phyloP scores from a whole-genome alignment of 2,888 invertebrate genomes.

The Leucophenga montana region DNA sequence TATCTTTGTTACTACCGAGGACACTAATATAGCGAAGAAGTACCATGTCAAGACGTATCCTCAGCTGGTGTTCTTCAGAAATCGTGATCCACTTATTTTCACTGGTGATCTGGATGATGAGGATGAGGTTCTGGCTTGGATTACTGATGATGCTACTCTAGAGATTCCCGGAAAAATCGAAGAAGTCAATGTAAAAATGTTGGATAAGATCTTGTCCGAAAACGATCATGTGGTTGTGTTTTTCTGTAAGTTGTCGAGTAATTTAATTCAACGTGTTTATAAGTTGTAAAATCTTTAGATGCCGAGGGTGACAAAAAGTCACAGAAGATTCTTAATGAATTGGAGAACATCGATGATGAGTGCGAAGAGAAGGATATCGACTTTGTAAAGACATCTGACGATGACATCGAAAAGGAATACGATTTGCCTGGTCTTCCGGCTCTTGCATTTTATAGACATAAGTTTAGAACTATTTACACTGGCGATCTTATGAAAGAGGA shows the following conservation, averaged over 20 bases:
- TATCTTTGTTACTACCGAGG: slow-evolving; percentile 94
- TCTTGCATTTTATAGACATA: slow-evolving; percentile 89
- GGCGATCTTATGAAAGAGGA: slow-evolving; percentile 93
- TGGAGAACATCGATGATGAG: slow-evolving; percentile 94
- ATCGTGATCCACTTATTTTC: slow-evolving; percentile 89
- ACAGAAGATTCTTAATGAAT: slow-evolving; percentile 88
- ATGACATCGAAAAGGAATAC: slow-evolving; percentile 89
- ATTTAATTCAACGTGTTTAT: background rate
- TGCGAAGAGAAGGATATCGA: slow-evolving; percentile 93
- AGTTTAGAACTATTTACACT: slow-evolving; percentile 89
- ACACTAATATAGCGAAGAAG: slow-evolving; percentile 85
- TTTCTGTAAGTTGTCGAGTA: slow-evolving; percentile 82
- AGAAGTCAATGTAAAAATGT: slow-evolving; percentile 91
- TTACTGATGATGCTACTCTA: slow-evolving; percentile 91
- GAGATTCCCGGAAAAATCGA: slow-evolving; percentile 95
- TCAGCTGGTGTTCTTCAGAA: slow-evolving; percentile 90
- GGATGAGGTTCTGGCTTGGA: slow-evolving; percentile 92
- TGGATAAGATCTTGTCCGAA: slow-evolving; percentile 90
- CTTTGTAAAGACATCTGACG: slow-evolving; percentile 93
- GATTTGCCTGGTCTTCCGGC: slow-evolving; percentile 87
- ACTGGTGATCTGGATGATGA: slow-evolving; percentile 91
- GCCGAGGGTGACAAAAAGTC: slow-evolving; percentile 92
- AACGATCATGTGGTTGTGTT: slow-evolving; percentile 93
- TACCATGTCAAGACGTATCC: slow-evolving; percentile 89
- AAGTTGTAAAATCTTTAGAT: slow-evolving; percentile 75